Evolutionary conservation across 2,888 invertebrate species (phyloP), one percentile per base, ranked within the genome.

Genomic region (Caenorhabditis doughertyi): DNA sequence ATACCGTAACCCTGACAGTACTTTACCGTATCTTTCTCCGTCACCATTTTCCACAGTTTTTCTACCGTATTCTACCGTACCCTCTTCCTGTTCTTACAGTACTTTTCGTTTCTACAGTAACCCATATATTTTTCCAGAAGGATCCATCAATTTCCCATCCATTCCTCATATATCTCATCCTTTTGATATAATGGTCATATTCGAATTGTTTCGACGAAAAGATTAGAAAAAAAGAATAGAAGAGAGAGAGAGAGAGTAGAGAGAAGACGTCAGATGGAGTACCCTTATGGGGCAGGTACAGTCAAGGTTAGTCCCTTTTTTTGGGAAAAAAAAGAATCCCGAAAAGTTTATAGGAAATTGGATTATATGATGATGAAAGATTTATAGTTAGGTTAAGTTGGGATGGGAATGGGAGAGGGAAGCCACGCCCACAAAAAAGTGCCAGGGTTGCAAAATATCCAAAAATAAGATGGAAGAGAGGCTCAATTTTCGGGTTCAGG

Each of bases 201-300:
- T 56, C 47, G 55, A 27, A 65, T 13, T 27, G n/a, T n/a, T n/a
- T n/a, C n/a, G n/a, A 23, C 53, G 21, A 42, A 64, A 16, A 44
- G 65, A 65, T 9, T 67, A 64, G 76, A 58, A 23, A 32, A 55
- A n/a, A 55, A n/a, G 23, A 47, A 49, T 23, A 55, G 35, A 55
- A 18, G 42, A n/a, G n/a, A n/a, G n/a, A n/a, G n/a, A n/a, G n/a
- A n/a, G n/a, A n/a, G n/a, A n/a, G n/a, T n/a, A n/a, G n/a, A n/a
- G n/a, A n/a, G n/a, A n/a, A n/a, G n/a, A n/a, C n/a, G 44, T 27
- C 81, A 64, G 64, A 81, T 81, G 81, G 81, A 81, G 65, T 81
- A 81, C 51, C 71, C 65, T 62, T 81, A 81, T 81, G 81, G 81
- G 81, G 81, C 81, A 81, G 81, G 81, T 77, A 77, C 81, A 53